Conservation (phyloP, 2,113 vertebrate species). For the Pyxicephalus adspersus region DNA sequence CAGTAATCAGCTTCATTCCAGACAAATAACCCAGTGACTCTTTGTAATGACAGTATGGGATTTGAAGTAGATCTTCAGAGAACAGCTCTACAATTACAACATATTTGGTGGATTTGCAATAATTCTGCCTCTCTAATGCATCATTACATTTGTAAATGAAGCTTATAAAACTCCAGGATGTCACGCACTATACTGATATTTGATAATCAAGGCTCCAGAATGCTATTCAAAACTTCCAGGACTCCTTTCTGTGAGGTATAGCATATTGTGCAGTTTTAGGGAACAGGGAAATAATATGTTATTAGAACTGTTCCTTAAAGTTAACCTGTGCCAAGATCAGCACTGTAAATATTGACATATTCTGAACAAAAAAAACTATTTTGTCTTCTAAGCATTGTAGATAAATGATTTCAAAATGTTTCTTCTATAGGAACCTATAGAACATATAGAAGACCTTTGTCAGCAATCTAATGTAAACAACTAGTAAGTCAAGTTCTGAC, state of each 20-base stretch:
- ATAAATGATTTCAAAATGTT: too few relatives aligned
- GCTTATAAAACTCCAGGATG: slow-evolving; percentile 38
- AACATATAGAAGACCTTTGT: too few relatives aligned
- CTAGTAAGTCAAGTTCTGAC: too few relatives aligned
- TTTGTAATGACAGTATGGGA: not conserved
- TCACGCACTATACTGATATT: slow-evolving; percentile 13
- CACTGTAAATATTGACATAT: too few relatives aligned
- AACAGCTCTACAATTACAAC: not conserved
- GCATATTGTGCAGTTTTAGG: too few relatives aligned
- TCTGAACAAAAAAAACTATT: too few relatives aligned
- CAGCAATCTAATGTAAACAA: too few relatives aligned
- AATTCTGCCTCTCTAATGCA: slow-evolving; percentile 24
- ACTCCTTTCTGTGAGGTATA: not conserved
- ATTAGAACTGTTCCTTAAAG: too few relatives aligned
- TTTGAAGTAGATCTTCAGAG: not conserved
- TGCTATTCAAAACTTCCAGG: not conserved
- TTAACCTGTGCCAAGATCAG: too few relatives aligned
- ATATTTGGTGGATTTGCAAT: not conserved
- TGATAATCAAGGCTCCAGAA: not conserved
- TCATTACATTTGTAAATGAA: slow-evolving; percentile 54
- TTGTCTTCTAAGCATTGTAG: too few relatives aligned
- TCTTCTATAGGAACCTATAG: too few relatives aligned
- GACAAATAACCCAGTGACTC: slow-evolving; percentile 3
- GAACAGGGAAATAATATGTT: too few relatives aligned
- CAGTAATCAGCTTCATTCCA: slow-evolving; percentile 10